These are phyloP conservation scores for Laticauda colubrina DNA, from an alignment of 2,113 vertebrate genomes.

Conservation along the genomic window DNA sequence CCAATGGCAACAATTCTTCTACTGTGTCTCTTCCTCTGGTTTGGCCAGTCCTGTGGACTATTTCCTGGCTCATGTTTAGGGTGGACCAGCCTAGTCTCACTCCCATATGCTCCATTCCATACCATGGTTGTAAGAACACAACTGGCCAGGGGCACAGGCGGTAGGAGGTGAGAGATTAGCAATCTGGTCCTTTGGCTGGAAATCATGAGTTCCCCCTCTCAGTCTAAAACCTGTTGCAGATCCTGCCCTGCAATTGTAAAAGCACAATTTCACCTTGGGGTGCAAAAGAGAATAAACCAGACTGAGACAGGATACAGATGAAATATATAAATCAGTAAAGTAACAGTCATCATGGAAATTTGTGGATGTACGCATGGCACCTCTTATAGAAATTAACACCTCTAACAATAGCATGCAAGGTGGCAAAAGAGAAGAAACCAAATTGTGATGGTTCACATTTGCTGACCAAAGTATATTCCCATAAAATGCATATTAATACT, in stretches of 20 bases:
- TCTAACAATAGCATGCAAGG: rapidly evolving
- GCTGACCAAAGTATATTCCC: neutral
- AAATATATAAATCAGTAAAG: neutral
- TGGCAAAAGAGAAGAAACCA: neutral
- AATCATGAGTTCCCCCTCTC: neutral
- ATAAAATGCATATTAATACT: neutral
- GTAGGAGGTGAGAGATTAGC: neutral
- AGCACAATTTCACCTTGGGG: neutral
- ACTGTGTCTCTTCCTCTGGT: neutral
- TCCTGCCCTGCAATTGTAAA: neutral
- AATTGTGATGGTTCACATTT: neutral
- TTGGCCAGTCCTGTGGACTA: neutral
- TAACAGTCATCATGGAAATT: neutral
- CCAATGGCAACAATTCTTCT: neutral
- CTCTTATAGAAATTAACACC: conserved; percentile 10
- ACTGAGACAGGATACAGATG: neutral
- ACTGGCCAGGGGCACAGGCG: neutral
- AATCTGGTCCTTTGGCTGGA: neutral
- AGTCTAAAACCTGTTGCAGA: neutral
- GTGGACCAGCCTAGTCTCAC: neutral
- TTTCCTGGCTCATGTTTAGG: neutral
- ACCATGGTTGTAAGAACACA: neutral
- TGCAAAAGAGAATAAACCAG: neutral
- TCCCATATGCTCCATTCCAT: neutral
- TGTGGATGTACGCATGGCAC: neutral